phyloP scores from a whole-genome alignment of 2,113 vertebrate species.

The Pachycephala philippinensis region DNA sequence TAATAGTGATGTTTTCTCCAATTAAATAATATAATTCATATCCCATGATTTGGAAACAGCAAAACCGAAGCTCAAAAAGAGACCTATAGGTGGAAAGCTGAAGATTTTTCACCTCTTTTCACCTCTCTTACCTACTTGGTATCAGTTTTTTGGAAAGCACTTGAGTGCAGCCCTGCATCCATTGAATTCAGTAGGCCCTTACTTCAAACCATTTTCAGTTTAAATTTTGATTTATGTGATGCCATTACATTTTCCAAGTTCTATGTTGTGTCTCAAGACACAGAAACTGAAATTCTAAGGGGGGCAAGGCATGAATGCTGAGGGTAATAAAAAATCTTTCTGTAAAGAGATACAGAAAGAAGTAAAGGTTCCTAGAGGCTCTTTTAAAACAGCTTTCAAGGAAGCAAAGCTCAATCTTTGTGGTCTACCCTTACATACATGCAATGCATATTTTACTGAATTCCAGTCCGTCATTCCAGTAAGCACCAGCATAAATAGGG shows the following conservation, averaged over 20 bases:
- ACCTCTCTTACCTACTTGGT: neutral
- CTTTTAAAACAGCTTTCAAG: neutral
- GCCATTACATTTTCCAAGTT: neutral
- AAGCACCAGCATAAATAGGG: neutral
- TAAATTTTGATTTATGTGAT: neutral
- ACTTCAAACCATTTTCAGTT: neutral
- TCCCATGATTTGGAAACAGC: neutral
- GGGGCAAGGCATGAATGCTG: neutral
- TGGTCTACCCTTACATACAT: neutral
- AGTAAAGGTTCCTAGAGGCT: neutral
- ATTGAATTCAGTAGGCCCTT: neutral
- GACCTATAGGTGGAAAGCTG: neutral
- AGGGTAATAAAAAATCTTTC: neutral
- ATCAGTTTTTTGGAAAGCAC: neutral
- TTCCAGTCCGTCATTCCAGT: neutral
- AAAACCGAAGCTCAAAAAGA: neutral
- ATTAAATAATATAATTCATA: neutral
- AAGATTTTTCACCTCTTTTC: neutral
- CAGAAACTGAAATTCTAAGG: neutral
- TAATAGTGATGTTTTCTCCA: neutral
- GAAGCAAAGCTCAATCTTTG: neutral
- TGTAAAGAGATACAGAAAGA: neutral
- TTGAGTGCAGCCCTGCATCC: neutral
- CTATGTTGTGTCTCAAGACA: neutral
- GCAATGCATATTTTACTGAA: neutral